Base-by-base conservation (phyloP, 2,888 invertebrate genomes). In the Xanthostigma xanthostigma region DNA sequence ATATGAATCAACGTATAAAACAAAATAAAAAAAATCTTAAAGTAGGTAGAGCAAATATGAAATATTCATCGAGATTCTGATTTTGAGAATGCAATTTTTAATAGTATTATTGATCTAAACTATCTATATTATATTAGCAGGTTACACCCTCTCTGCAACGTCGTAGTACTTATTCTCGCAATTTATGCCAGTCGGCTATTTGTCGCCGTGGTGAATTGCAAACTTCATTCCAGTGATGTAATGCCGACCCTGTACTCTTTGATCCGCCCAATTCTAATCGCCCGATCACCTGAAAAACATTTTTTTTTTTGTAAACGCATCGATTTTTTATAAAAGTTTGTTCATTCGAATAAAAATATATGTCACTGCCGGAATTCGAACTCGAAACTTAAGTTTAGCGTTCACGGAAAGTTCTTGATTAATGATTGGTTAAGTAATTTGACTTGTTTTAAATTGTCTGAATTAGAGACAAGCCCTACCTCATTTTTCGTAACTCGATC, bases 121-220 rank as follows among this genome's bases (percentile, higher is more conserved):
- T 38, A 13, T 27, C 27, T 27, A 27, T 27, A 27, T 27, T 27
- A 27, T 27, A 27, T 27, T 27, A 27, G 27, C 27, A 27, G 27
- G 27, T 27, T 27, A 27, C 27, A 27, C 27, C 27, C 27, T 27
- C 27, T 27, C 27, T 27, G 27, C 27, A 27, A 27, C 27, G 6
- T 3, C 6, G 27, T 27, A 27, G 27, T 27, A 62, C 57, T 74
- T 80, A 92, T 78, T 92, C 92, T 69, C 87, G 83, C 60, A 97
- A 78, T 73, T 95, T 94, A 77, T 98, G 97, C 97, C 97, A 98
- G 72, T 97, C 95, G 55, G 97, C 97, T 64, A 97, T 95, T 76
- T 97, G 97, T 56, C 96, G 84, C 58, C 95, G 81, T 46, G 96
- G 95, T 57, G 94, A 94, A 64, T 87, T 92, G 74, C 93, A 89